These are phyloP conservation scores for Elysia crispata DNA, from an alignment of 2,888 invertebrate species.

Conservation along the genomic window DNA sequence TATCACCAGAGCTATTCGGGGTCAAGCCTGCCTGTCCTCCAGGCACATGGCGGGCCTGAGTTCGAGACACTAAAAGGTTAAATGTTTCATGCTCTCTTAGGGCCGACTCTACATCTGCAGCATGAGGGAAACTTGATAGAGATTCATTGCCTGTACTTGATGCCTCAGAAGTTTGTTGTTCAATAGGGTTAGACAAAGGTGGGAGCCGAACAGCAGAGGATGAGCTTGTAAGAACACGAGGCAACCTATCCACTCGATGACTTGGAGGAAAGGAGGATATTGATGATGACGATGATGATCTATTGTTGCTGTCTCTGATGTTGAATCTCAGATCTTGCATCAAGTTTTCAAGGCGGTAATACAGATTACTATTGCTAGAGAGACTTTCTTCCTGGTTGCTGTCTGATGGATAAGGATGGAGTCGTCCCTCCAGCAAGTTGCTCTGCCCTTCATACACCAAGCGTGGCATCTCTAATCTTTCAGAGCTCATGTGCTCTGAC, in stretches of 20 bases:
- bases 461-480: background rate
- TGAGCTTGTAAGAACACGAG: slow-evolving; percentile 1
- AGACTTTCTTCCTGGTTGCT: background rate
- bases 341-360: slow-evolving; percentile 37
- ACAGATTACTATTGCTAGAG: background rate
- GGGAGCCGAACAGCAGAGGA: slow-evolving; percentile 11
- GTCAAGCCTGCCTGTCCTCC: slow-evolving; percentile 27
- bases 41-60: background rate
- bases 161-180: background rate
- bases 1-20: slow-evolving; percentile 46
- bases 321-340: slow-evolving; percentile 35
- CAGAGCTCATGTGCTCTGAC: slow-evolving; percentile 1
- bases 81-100: slow-evolving; percentile 45
- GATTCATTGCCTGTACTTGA: background rate
- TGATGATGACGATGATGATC: background rate
- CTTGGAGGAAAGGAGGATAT: background rate
- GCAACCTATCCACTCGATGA: background rate
- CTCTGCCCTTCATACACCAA: background rate
- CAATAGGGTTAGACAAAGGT: background rate
- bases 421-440: slow-evolving; percentile 24
- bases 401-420: background rate
- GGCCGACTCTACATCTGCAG: slow-evolving; percentile 34
- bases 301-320: background rate
- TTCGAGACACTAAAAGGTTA: slow-evolving; percentile 35
- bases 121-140: slow-evolving; percentile 23